These are phyloP conservation scores for Drosophila ustulata DNA, from an alignment of 2,888 invertebrate genomes.

Conservation along the genomic window DNA sequence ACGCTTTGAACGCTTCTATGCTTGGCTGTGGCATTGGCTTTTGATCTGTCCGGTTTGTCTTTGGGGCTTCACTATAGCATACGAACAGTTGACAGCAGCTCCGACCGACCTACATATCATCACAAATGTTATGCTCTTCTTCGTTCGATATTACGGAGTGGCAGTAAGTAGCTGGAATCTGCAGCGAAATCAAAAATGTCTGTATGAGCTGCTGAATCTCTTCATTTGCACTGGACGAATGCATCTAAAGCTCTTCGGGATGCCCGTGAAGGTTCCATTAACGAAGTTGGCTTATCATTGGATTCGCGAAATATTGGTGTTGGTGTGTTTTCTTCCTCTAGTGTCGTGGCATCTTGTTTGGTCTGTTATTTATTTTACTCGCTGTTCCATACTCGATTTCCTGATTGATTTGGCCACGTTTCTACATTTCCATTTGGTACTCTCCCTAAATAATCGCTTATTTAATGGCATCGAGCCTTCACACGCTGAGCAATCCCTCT, in stretches of 20 bases:
- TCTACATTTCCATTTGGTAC: too few species aligned
- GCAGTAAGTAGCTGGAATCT: background rate
- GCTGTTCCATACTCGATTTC: too few species aligned
- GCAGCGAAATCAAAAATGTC: background rate
- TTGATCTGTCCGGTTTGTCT: background rate
- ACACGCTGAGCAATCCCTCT: background rate
- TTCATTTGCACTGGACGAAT: background rate
- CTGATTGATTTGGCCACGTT: too few species aligned
- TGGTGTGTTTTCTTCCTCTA: background rate
- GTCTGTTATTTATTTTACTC: too few species aligned
- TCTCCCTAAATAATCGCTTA: too few species aligned
- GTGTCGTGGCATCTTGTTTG: too few species aligned
- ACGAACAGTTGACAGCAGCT: background rate
- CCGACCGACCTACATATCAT: background rate
- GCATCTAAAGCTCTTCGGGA: slow-evolving; percentile 19
- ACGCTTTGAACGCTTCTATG: slow-evolving; percentile 3
- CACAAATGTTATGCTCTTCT: background rate
- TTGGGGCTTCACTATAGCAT: too few species aligned
- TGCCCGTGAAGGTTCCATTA: background rate
- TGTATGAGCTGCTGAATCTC: slow-evolving; percentile 12
- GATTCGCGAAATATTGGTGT: too few species aligned
- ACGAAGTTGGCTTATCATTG: too few species aligned
- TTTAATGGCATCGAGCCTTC: too few species aligned
- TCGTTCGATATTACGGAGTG: too few species aligned
- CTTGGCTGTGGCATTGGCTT: slow-evolving; percentile 2